Evolutionary conservation across 2,888 invertebrate genomes (phyloP).

Genomic region (Elmis aenea): DNA sequence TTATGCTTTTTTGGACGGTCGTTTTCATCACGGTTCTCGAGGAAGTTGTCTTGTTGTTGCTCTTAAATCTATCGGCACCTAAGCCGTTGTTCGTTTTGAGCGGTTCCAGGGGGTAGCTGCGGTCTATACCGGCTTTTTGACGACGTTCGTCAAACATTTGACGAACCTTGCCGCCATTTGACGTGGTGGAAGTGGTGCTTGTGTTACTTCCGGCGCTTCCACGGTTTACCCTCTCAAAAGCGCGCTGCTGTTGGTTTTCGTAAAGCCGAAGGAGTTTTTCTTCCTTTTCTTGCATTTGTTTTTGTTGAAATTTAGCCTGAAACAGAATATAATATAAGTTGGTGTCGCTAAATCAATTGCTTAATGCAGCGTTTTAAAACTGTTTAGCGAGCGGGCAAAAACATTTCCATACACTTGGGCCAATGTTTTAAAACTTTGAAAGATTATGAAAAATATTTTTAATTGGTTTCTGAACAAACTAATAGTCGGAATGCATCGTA

Average conservation of each 20-base stretch:
- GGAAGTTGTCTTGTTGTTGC: constrained; percentile 46
- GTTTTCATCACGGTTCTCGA: constrained; percentile 40
- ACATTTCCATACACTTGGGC: not conserved
- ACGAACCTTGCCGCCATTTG: constrained; percentile 50
- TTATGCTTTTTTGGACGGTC: constrained; percentile 41
- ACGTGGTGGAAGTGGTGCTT: constrained; percentile 28
- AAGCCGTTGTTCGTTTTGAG: constrained; percentile 49
- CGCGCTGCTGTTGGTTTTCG: constrained; percentile 63
- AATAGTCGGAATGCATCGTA: too few relatives aligned
- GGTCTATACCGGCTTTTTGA: constrained; percentile 70
- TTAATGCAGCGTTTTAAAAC: constrained; percentile 1
- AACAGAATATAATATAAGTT: constrained; percentile 23
- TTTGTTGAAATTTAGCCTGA: constrained; percentile 79
- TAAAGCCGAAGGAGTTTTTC: constrained; percentile 68
- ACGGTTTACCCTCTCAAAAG: constrained; percentile 55
- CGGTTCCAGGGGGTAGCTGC: constrained; percentile 77
- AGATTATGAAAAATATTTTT: too few relatives aligned
- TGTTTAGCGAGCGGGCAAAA: not conserved
- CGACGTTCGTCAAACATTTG: constrained; percentile 84
- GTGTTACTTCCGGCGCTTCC: constrained; percentile 50
- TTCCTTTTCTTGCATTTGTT: constrained; percentile 75
- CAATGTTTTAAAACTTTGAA: constrained; percentile 2
- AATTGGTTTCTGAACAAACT: too few relatives aligned
- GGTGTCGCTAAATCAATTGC: not conserved
- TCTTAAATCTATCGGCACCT: constrained; percentile 21